Percentiles rank a stretch among this genome's conserved stretches.
phyloP scores from a whole-genome alignment of 1,140 invertebrate genomes.

The Procambarus virginalis region DNA sequence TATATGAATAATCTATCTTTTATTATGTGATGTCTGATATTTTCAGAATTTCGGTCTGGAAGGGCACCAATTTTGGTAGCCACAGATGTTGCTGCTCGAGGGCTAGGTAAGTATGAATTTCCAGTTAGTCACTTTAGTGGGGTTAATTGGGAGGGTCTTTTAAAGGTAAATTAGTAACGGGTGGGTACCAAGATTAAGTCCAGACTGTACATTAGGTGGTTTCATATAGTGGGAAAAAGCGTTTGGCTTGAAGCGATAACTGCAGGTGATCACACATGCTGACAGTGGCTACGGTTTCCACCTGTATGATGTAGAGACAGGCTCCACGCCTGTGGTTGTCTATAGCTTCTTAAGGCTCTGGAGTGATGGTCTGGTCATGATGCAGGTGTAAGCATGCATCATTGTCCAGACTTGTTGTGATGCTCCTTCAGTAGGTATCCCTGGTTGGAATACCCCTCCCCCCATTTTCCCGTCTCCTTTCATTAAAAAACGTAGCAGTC shows the following conservation, averaged over 20 bases:
- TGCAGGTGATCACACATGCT: constrained; percentile 50
- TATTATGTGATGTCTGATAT: neutral
- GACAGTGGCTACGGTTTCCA: constrained; percentile 54
- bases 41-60: constrained; percentile 92
- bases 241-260: constrained; percentile 42
- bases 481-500: no score
- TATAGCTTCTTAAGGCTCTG: constrained; percentile 62
- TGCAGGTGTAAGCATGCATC: constrained; percentile 67
- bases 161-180: neutral
- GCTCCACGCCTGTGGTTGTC: constrained; percentile 61
- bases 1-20: neutral
- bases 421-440: neutral
- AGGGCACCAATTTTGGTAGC: constrained; percentile 94
- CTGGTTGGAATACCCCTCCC: no score
- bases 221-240: constrained; percentile 66
- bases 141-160: neutral
- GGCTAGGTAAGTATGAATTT: constrained; percentile 87
- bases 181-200: constrained; percentile 58
- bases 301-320: constrained; percentile 59
- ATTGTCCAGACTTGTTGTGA: constrained; percentile 60
- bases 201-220: constrained; percentile 64
- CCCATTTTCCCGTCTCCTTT: no score
- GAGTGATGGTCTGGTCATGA: constrained; percentile 55
- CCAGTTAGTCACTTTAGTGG: neutral
- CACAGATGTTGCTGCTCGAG: constrained; percentile 98